Evolutionary conservation across 2,797 vertebrate species (phyloP), one percentile per base, ranked within the genome.

Genomic region (Hyperoplus immaculatus): DNA sequence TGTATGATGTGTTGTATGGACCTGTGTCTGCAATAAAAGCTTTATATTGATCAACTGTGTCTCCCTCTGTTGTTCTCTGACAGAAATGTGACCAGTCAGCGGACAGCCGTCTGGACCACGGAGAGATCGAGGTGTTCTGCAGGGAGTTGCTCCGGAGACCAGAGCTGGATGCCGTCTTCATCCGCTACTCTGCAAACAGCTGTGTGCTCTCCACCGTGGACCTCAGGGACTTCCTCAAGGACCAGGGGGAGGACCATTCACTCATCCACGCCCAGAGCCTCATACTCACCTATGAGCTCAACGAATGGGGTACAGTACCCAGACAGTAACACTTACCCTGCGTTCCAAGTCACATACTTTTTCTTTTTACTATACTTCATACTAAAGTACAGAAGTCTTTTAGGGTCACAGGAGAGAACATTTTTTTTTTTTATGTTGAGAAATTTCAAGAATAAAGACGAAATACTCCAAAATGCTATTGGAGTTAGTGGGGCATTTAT

Each of bases 41-140:
- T 29, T 29, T 21, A 21, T 21, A 21, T 21, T 21, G 21, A 21
- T 53, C 2, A 0, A 10, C 38, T 61, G 36, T 3, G 0, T 69
- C 29, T 81, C 0, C 41, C 5, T n/a, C 7, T 66, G 6, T 57
- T 36, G 21, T 21, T 63, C 13, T 50, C 15, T 29, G 1, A 51
- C 68, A 99, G 98, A 96, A 97, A 55, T 99, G 98, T 38, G 98
- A 99, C 89, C 93, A 39, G 41, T 99, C 97, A 0, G 96, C 95
- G 0, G 93, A 97, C 0, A 94, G 95, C 9, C 95, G 96, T 6
- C 94, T 99, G 85, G 97, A 99, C 83, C 97, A 96, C 1, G 68
- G 87, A 0, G 98, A 99, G 92, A 97, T 98, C 0, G 98, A 98
- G 73, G 92, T 96, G 76, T 99, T 99, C 79, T 98, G 97, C 86